phyloP scores from a whole-genome alignment of 2,888 invertebrate genomes.

The Limnephilus auricula region DNA sequence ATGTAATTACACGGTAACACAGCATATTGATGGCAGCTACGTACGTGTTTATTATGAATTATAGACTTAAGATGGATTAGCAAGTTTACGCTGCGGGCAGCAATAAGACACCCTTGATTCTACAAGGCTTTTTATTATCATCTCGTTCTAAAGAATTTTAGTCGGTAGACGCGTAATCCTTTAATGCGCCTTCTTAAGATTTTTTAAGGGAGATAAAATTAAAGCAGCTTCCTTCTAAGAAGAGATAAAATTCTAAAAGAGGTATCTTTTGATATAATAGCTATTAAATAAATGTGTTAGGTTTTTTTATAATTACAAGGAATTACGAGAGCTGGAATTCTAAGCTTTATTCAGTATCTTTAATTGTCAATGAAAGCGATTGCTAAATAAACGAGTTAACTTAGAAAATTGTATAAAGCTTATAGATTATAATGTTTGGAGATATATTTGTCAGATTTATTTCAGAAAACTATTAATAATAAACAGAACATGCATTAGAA shows the following conservation, averaged over 20 bases:
- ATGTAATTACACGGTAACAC: slow-evolving; percentile 37
- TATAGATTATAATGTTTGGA: no score
- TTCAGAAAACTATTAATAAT: no score
- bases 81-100: slow-evolving; percentile 13
- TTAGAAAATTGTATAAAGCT: no score
- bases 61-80: slow-evolving; percentile 7
- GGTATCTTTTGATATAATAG: neutral
- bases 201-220: neutral
- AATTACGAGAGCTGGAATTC: neutral
- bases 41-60: slow-evolving; percentile 25
- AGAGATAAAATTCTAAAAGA: neutral
- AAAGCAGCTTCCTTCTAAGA: neutral
- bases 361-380: neutral
- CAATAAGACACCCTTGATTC: slow-evolving; percentile 11
- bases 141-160: neutral
- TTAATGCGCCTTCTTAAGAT: neutral
- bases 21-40: slow-evolving; percentile 32
- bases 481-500: no score
- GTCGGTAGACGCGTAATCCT: neutral
- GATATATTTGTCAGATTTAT: no score
- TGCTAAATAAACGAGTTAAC: no score
- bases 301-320: neutral
- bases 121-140: neutral
- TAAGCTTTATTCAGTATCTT: neutral
- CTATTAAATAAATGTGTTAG: neutral